Evolutionary conservation across 2,113 vertebrate genomes (phyloP), one percentile per base, ranked within the genome.

Genomic region (Carassius auratus): DNA sequence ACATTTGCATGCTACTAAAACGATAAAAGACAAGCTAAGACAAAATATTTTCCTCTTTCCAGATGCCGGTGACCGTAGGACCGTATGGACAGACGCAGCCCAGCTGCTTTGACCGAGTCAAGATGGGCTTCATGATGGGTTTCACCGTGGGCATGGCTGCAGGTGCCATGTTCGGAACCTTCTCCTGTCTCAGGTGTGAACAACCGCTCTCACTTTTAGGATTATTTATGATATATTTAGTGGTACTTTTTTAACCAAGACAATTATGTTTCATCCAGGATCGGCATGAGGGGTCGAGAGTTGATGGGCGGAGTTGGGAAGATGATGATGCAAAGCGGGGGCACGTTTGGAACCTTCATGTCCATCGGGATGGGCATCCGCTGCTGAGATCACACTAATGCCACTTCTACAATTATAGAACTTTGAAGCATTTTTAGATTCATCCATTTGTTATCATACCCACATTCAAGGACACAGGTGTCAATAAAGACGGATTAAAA

Each of bases 111-210:
- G 97, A 99, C 92, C 95, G 97, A 85, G 95, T 99, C 14, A 99
- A 99, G 89, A 99, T 99, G 98, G 98, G 98, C 42, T 99, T 99
- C 91, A 96, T 97, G 95, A 99, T 99, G 98, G 98, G 98, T 61
- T 99, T 97, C 69, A 97, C 98, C 0, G 97, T 99, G 59, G 98
- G 98, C 86, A 97, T 99, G 96, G 98, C 97, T 3, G 98, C 98
- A 0, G 98, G 98, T 9, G 98, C 97, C 17, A 96, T 99, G 77
- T 99, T 99, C 0, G 98, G 98, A 82, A 98, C 97, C 0, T 99
- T 99, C 90, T 99, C 98, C 88, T 98, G 97, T 90, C 95, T 99
- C 90, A 96, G 98, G 98, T 98, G 92, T 0, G 91, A 36, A 5
- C 8, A 42, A 45, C 4, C 0, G 13, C 15, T 19, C 50, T 12